Evolutionary conservation across 1,140 invertebrate species (phyloP).

Genomic region (Onthophagus taurus): DNA sequence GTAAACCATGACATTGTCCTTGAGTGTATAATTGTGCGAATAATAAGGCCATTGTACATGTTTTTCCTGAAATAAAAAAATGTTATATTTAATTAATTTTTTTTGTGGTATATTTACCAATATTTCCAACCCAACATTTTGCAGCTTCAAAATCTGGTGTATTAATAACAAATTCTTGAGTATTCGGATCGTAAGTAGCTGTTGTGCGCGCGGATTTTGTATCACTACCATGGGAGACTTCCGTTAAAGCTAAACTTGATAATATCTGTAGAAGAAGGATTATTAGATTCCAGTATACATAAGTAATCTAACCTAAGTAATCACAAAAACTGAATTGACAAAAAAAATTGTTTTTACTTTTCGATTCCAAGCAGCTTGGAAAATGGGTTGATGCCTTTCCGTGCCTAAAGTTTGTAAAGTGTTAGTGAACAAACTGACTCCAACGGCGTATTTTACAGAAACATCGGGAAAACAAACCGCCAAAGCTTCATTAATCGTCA

Average conservation of each 20-base stretch:
- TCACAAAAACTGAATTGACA: no score
- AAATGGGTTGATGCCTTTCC: constrained; percentile 60
- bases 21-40: constrained; percentile 82
- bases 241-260: constrained; percentile 83
- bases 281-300: background rate
- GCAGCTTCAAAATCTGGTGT: constrained; percentile 90
- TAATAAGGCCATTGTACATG: constrained; percentile 75
- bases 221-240: constrained; percentile 90
- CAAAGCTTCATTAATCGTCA: constrained; percentile 60
- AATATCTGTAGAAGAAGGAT: constrained; percentile 48
- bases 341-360: no score
- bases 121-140: constrained; percentile 90
- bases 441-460: constrained; percentile 58
- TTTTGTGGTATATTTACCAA: no score
- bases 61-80: constrained; percentile 51
- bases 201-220: constrained; percentile 83
- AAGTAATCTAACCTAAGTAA: background rate
- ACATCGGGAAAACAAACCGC: constrained; percentile 56
- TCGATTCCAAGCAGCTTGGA: constrained; percentile 56
- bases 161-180: constrained; percentile 77
- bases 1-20: constrained; percentile 73
- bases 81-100: no score
- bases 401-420: constrained; percentile 65
- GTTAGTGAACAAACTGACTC: constrained; percentile 57
- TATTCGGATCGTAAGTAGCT: constrained; percentile 72